A percentile compares a stretch with the other conserved stretches of the same genome.
These are phyloP conservation scores for Sebastes miniatus DNA, from an alignment of 2,797 vertebrate genomes.

Conservation along the genomic window DNA sequence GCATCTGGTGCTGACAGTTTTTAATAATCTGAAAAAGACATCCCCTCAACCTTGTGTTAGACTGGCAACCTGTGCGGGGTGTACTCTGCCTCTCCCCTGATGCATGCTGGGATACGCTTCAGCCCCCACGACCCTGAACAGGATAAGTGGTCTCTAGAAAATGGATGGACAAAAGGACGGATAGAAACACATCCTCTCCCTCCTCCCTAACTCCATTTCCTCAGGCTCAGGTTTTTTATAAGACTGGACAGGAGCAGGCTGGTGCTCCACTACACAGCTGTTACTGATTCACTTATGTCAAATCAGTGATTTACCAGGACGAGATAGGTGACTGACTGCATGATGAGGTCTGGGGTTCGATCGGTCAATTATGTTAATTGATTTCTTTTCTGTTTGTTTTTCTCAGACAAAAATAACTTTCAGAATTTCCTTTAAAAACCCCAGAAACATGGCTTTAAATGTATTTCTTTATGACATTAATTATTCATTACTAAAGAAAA, in stretches of 20 bases:
- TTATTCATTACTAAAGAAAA: not conserved
- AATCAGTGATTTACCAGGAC: constrained; percentile 25
- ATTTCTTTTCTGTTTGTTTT: not conserved
- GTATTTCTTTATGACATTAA: not conserved
- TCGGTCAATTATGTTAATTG: not conserved
- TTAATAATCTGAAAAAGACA: constrained; percentile 25
- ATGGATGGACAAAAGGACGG: constrained; percentile 14
- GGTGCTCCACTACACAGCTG: constrained; percentile 31
- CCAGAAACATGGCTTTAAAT: not conserved
- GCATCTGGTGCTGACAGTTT: not conserved
- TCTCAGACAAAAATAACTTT: not conserved
- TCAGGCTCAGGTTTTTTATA: constrained; percentile 21
- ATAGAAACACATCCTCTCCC: constrained; percentile 5
- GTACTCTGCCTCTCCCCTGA: not conserved
- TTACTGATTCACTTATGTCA: constrained; percentile 31
- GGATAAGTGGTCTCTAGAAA: constrained; percentile 19
- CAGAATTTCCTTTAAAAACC: not conserved
- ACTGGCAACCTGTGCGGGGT: not conserved
- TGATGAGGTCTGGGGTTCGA: not conserved
- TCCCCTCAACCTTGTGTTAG: not conserved
- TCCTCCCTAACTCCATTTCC: constrained; percentile 6
- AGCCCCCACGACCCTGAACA: not conserved
- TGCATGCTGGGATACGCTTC: constrained; percentile 22
- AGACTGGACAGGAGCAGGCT: constrained; percentile 24
- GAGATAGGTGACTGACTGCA: constrained; percentile 6